Base-by-base conservation (phyloP, 2,113 vertebrate species). In the Alectura lathami region DNA sequence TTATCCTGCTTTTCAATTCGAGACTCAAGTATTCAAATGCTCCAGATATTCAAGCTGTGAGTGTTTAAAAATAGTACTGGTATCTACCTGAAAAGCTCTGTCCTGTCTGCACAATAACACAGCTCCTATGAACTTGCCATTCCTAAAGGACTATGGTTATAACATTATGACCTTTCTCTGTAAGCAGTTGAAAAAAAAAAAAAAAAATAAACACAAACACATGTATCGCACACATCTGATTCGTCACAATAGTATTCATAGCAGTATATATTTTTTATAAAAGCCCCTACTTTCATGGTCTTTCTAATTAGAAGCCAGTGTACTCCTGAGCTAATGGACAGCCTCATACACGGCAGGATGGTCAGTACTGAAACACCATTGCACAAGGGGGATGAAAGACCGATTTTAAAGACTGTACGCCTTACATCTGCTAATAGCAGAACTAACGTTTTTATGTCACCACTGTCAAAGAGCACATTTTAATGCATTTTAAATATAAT, bases 401-500 rank as follows among this genome's bases (percentile, higher is more conserved):
- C 24, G 23, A 2, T 86, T 77, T 72, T 43, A 54, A 67, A 63
- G 38, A 18, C 3, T 5, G 9, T 5, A 8, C 5, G 38, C 8
- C 22, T 92, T 36, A n/a, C 8, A 36, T 73, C 62, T 79, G 20
- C 26, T 50, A 7, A 36, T 4, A 80, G 17, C 5, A 69, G 70
- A 69, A 3, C 1, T 36, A 73, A 72, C 20, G 34, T 21, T 81
- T 88, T 67, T 36, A 78, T 6, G 13, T 3, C 18, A 43, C 23
- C 36, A 10, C 27, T 47, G 2, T 60, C 45, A 47, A 27, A 13
- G 0, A 27, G 2, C 43, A 11, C 36, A 67, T 43, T 79, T 90
- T 9, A 85, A 91, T 78, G 15, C 13, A 76, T 78, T 91, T 90
- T 57, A 75, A 68, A 86, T 43, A 59, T 54, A 89, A 89, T 91